phyloP scores from a whole-genome alignment of 2,113 vertebrate genomes.

The Alethe castanea region DNA sequence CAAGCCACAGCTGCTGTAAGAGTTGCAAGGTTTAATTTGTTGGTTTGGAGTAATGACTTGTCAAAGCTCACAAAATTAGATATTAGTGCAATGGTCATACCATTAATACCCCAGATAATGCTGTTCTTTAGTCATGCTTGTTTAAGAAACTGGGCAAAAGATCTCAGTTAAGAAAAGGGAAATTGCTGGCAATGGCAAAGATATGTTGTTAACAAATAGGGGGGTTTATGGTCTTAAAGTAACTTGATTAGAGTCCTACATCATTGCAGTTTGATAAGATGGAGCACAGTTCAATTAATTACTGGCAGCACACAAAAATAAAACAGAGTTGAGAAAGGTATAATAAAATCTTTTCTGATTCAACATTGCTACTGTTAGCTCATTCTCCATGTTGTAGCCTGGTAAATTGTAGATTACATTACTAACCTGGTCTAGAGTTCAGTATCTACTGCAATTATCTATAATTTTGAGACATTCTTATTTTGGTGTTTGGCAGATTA shows the following conservation, averaged over 20 bases:
- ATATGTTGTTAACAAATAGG: background rate
- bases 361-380: background rate
- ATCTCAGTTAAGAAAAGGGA: background rate
- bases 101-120: background rate
- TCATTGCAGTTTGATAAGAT: background rate
- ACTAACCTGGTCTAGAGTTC: background rate
- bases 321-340: background rate
- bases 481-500: background rate
- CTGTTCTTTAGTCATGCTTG: background rate
- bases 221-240: background rate
- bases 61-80: background rate
- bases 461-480: background rate
- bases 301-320: background rate
- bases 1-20: background rate
- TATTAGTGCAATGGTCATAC: background rate
- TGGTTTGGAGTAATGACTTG: background rate
- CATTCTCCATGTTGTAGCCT: background rate
- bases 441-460: background rate
- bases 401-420: background rate
- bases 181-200: background rate
- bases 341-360: background rate
- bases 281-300: background rate
- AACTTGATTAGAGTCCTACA: background rate
- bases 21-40: background rate
- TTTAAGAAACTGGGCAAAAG: background rate